These are phyloP conservation scores for Lydus trimaculatus DNA, from an alignment of 2,888 invertebrate genomes.

Conservation along the genomic window DNA sequence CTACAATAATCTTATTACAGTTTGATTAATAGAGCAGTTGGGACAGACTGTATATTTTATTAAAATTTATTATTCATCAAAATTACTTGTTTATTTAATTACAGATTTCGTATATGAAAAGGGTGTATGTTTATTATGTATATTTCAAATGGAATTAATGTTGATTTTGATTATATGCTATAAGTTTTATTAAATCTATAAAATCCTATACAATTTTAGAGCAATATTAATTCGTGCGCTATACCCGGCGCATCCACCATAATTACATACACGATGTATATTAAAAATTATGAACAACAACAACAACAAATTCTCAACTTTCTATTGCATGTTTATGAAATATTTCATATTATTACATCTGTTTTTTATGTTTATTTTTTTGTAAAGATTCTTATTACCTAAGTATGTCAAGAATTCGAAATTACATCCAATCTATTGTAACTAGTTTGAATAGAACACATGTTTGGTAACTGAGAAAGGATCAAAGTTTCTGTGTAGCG, in stretches of 20 bases:
- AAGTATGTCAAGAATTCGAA: background rate
- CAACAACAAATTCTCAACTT: background rate
- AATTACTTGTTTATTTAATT: constrained; percentile 43
- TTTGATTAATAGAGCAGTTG: too few relatives aligned
- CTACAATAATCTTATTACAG: too few relatives aligned
- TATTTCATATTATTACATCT: constrained; percentile 22
- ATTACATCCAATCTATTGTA: constrained; percentile 15
- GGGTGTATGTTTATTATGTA: constrained; percentile 15
- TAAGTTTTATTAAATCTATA: background rate
- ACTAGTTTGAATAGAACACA: background rate
- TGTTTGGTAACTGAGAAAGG: background rate
- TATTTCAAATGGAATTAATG: constrained; percentile 35
- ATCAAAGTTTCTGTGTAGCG: constrained; percentile 21
- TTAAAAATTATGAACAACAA: constrained; percentile 17
- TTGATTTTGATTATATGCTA: constrained; percentile 34
- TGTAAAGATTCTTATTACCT: background rate
- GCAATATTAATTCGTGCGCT: background rate
- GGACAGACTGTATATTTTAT: background rate
- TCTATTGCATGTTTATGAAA: constrained; percentile 18
- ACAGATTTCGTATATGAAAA: constrained; percentile 39
- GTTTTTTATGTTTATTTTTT: constrained; percentile 28
- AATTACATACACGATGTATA: constrained; percentile 4
- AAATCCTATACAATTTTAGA: background rate
- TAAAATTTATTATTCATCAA: constrained; percentile 32
- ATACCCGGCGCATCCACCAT: constrained; percentile 22